Evolutionary conservation across 2,113 vertebrate species (phyloP), one percentile per base, ranked within the genome.

Genomic region (Melanerpes formicivorus): DNA sequence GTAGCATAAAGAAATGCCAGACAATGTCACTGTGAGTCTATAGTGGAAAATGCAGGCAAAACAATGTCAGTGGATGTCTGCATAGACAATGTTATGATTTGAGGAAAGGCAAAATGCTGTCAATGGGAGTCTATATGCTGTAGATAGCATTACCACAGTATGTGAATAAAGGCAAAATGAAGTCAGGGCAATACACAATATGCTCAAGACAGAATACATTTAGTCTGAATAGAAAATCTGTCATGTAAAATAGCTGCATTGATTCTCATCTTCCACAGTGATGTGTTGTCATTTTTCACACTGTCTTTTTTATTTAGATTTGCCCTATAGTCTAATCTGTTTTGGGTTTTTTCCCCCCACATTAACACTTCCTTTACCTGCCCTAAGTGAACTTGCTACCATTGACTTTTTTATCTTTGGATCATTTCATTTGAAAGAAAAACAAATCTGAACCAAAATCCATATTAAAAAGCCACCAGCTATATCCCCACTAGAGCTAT

Each of bases 41-140:
- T 15, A 44, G 79, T 91, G 76, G 80, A 85, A 95, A 94, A 95
- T 46, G 77, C 32, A 94, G 89, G 87, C 84, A 91, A 86, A 74
- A 93, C 40, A 93, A 46, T 95, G 87, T 97, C 93, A 96, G 84
- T 59, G 88, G 69, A 96, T 94, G 96, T 96, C 94, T 93, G 85
- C 40, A 18, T 90, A 96, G 93, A 88, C 84, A 93, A 95, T 94
- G 80, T 91, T 95, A 77, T 90, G 90, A 94, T 95, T 95, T 80
- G 84, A 95, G 91, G 94, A 96, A 82, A 95, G 80, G 78, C 95
- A 93, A 96, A 94, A 96, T 84, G 76, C 75, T 96, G 79, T 94
- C 95, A 95, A 93, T 44, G 82, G 87, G 92, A 86, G 93, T 77
- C 96, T 93, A 93, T 94, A 88, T 42, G 75, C 79, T 94, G 94